Evolutionary conservation across 2,797 vertebrate genomes (phyloP).

Genomic region (Chanos chanos): DNA sequence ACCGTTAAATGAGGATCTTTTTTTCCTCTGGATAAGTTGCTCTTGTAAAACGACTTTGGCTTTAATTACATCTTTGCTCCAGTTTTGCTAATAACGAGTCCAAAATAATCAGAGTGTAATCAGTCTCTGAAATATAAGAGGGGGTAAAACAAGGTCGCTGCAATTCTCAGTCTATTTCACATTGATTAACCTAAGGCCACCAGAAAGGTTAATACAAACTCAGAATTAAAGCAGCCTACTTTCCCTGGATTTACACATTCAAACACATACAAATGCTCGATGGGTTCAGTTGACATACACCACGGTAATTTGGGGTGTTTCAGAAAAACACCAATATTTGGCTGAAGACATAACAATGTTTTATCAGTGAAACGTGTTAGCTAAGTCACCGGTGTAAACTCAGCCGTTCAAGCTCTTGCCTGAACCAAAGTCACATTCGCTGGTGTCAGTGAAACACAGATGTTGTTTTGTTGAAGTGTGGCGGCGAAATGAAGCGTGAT

Average conservation of each 20-base stretch:
- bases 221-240: background rate
- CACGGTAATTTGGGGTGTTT: background rate
- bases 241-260: slow-evolving; percentile 1
- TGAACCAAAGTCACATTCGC: slow-evolving; percentile 25
- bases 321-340: background rate
- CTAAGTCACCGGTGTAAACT: slow-evolving; percentile 22
- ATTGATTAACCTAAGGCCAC: slow-evolving; percentile 12
- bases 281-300: too few relatives aligned
- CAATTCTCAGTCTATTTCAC: background rate
- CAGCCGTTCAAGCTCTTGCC: slow-evolving; percentile 15
- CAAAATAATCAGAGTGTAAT: background rate
- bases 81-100: slow-evolving; percentile 9
- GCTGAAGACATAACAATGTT: background rate
- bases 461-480: slow-evolving; percentile 35
- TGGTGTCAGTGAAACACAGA: slow-evolving; percentile 31
- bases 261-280: too few relatives aligned
- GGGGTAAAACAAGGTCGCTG: background rate
- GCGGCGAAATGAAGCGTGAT: slow-evolving; percentile 24
- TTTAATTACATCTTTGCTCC: slow-evolving; percentile 9
- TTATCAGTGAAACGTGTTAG: background rate
- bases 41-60: background rate
- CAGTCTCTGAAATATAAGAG: slow-evolving; percentile 11
- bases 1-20: background rate
- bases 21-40: background rate
- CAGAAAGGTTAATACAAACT: background rate